phyloP scores from a whole-genome alignment of 2,888 invertebrate genomes.

The Hedya salicella region DNA sequence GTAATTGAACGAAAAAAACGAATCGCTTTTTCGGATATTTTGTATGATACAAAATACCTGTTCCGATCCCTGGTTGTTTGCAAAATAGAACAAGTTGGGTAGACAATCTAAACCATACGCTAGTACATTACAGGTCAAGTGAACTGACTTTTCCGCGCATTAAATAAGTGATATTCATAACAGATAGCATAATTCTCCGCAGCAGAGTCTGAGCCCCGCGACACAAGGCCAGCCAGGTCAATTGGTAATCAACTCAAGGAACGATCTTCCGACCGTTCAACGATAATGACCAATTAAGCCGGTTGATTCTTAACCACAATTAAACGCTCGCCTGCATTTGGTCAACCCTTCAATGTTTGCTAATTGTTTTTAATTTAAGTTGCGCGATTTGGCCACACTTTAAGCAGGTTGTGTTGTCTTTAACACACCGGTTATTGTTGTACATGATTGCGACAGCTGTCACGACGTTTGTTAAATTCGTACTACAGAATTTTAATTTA shows the following conservation, averaged over 20 bases:
- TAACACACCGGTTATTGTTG: too few relatives aligned
- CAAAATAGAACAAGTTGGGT: too few relatives aligned
- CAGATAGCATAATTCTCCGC: constrained; percentile 51
- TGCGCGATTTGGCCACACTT: constrained; percentile 21
- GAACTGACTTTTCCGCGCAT: constrained; percentile 40
- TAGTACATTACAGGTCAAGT: constrained; percentile 4
- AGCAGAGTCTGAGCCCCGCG: constrained; percentile 31
- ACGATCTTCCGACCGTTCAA: constrained; percentile 65
- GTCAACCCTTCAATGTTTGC: constrained; percentile 55
- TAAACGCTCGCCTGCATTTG: constrained; percentile 54
- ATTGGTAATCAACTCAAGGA: constrained; percentile 78
- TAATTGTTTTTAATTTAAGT: constrained; percentile 35
- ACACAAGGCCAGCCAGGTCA: constrained; percentile 72
- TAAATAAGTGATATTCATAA: constrained; percentile 37
- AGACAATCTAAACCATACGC: too few relatives aligned
- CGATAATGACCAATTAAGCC: constrained; percentile 71
- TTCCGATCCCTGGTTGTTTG: too few relatives aligned
- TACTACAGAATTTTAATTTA: too few relatives aligned
- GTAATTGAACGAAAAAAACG: too few relatives aligned
- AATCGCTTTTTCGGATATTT: too few relatives aligned
- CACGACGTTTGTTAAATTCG: too few relatives aligned
- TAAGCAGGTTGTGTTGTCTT: too few relatives aligned
- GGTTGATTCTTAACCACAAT: constrained; percentile 77
- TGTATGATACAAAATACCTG: too few relatives aligned
- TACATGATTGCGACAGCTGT: too few relatives aligned